A percentile compares a stretch with the other conserved stretches of the same genome.
Conservation (phyloP, 2,797 vertebrate genomes). For the Coregonus sp. region DNA sequence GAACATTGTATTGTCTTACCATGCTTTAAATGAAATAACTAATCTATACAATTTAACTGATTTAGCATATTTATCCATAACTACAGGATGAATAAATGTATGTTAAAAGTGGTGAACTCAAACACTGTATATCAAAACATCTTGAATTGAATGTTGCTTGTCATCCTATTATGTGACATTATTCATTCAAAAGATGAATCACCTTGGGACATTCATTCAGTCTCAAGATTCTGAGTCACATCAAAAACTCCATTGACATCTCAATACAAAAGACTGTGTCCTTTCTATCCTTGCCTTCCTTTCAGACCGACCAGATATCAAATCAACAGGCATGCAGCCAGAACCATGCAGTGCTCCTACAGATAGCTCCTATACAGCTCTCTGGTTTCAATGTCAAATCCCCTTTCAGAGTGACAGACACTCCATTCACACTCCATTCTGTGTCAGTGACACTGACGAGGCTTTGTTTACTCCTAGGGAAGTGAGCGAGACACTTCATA, state of each 20-base stretch:
- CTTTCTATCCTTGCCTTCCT: neutral
- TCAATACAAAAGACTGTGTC: neutral
- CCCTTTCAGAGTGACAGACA: neutral
- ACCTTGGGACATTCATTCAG: neutral
- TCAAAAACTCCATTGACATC: neutral
- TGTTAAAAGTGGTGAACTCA: neutral
- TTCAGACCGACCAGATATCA: neutral
- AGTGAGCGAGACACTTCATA: constrained; percentile 23
- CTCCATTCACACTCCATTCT: constrained; percentile 10
- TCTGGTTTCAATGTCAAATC: constrained; percentile 11
- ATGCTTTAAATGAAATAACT: neutral
- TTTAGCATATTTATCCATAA: neutral
- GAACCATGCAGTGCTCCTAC: neutral
- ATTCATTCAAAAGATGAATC: neutral
- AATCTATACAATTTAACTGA: neutral
- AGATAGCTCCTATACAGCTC: neutral
- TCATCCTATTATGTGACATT: neutral
- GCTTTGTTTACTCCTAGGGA: constrained; percentile 27
- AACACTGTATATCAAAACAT: neutral
- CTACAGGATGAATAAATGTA: neutral
- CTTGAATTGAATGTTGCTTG: neutral
- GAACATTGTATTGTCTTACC: neutral
- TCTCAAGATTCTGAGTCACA: neutral
- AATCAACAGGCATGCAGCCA: neutral
- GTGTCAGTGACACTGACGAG: neutral